Evolutionary conservation across 2,888 invertebrate genomes (phyloP).

Genomic region (Sabatieria punctata): DNA sequence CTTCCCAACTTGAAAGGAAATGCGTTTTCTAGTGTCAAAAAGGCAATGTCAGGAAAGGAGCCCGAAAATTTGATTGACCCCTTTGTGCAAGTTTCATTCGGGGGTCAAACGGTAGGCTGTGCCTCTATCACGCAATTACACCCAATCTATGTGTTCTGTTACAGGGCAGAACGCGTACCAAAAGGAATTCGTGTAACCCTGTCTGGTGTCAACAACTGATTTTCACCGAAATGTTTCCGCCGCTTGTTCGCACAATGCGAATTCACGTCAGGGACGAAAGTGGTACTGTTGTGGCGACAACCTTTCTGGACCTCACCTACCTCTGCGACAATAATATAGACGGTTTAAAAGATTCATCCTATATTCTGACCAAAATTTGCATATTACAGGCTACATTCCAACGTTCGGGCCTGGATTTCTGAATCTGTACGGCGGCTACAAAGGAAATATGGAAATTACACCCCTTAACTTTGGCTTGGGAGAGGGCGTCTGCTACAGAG

Average conservation of each 20-base stretch:
- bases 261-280: slow-evolving; percentile 68
- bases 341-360: background rate
- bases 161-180: slow-evolving; percentile 45
- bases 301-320: slow-evolving; percentile 64
- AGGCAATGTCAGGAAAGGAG: background rate
- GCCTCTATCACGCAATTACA: too few species aligned
- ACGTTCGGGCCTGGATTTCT: slow-evolving; percentile 76
- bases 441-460: slow-evolving; percentile 59
- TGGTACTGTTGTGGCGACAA: slow-evolving; percentile 69
- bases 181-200: slow-evolving; percentile 51
- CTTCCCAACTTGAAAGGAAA: slow-evolving; percentile 80
- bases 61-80: slow-evolving; percentile 29
- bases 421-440: slow-evolving; percentile 67
- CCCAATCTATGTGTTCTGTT: too few species aligned
- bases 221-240: slow-evolving; percentile 84
- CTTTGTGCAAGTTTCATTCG: slow-evolving; percentile 70
- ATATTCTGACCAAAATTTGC: background rate
- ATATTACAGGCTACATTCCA: slow-evolving; percentile 56
- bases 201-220: slow-evolving; percentile 67
- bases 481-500: slow-evolving; percentile 59
- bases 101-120: slow-evolving; percentile 54
- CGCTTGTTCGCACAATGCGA: slow-evolving; percentile 69
- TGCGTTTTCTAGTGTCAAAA: background rate
- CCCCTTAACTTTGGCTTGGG: slow-evolving; percentile 62
- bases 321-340: slow-evolving; percentile 48